A percentile compares a stretch with the other conserved stretches of the same genome.
phyloP scores from a whole-genome alignment of 2,888 invertebrate species.

The Conomelus anceps region DNA sequence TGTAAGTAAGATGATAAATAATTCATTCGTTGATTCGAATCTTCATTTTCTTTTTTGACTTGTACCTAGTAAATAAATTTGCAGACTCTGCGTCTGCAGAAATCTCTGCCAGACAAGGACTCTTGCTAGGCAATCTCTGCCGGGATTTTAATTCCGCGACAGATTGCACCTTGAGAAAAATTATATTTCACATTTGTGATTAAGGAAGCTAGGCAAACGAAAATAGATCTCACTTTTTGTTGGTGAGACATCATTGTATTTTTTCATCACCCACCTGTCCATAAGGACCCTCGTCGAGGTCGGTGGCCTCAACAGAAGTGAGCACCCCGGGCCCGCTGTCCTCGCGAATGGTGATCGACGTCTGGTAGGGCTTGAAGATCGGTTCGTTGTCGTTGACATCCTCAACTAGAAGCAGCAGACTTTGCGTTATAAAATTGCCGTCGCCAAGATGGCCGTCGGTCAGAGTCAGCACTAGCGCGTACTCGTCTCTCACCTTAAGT shows the following conservation, averaged over 20 bases:
- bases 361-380: conserved; percentile 76
- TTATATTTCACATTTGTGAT: too few species aligned
- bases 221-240: neutral
- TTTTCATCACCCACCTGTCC: conserved; percentile 60
- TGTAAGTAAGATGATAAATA: too few species aligned
- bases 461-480: conserved; percentile 77
- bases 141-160: too few species aligned
- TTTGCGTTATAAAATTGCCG: conserved; percentile 83
- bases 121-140: too few species aligned
- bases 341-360: conserved; percentile 73
- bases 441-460: conserved; percentile 82
- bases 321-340: conserved; percentile 68
- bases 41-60: too few species aligned
- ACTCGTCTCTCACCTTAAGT: conserved; percentile 73
- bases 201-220: neutral
- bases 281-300: conserved; percentile 85
- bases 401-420: conserved; percentile 78
- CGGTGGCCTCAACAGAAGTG: conserved; percentile 76
- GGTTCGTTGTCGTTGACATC: conserved; percentile 90
- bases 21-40: too few species aligned
- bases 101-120: too few species aligned
- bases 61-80: too few species aligned
- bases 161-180: too few species aligned
- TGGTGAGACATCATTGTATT: neutral
- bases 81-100: too few species aligned